Evolutionary conservation across 1,140 invertebrate species (phyloP), one percentile per base, ranked within the genome.

Genomic region (Antheraea mylitta): DNA sequence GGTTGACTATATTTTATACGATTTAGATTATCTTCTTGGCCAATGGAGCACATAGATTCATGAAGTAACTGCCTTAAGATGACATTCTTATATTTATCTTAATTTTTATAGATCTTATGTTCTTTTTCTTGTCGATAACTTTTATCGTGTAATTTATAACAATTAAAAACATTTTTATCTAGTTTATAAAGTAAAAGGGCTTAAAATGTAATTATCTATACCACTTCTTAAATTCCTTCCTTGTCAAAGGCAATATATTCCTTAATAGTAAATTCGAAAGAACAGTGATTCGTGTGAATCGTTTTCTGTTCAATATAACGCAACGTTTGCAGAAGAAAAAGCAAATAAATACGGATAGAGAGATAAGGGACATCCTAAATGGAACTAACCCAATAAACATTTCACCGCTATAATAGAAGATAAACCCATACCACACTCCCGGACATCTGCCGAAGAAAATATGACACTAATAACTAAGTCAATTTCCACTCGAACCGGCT

Each of bases 401-500:
- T 53, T 53, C 45, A 53, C 45, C 45, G 45, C 61, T 37, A 45
- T 58, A 71, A 68, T 70, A 72, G 61, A 58, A 64, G 70, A 77
- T 75, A 73, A 71, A 76, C 76, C 70, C 66, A 63, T 64, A 38
- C 18, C 37, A 60, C 45, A 53, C 16, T 16, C 5, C 38, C 64
- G 71, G 75, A 73, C 75, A 71, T 72, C 74, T 75, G 72, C 69
- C 53, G 69, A 73, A 71, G 72, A 74, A 79, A 83, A 77, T 81
- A 81, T 80, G 76, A 83, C 78, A 80, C 72, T 80, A 82, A 81
- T 79, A 76, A 76, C 75, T 70, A 73, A 75, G 71, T 78, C 76
- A 81, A 81, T 78, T 80, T 77, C 75, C 67, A 75, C 72, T 77
- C 48, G 70, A 78, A 66, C 64, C 67, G 67, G 72, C 30, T 68